Conservation (phyloP, 2,888 invertebrate species). For the Tenthredo notha region DNA sequence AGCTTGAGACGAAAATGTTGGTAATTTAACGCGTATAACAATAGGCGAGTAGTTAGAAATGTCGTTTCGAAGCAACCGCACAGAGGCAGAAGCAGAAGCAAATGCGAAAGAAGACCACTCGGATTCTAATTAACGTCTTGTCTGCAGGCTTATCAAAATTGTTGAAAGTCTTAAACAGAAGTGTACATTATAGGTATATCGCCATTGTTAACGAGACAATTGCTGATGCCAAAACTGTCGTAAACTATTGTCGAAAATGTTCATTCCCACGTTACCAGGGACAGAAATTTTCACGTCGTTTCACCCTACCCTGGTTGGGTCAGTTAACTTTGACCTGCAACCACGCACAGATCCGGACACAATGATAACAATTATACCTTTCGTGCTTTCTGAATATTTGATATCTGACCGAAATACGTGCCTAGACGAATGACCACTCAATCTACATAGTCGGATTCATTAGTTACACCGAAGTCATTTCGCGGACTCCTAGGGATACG, state of each 20-base stretch:
- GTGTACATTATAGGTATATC: not conserved
- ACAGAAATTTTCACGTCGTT: not conserved
- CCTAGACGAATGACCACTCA: not conserved
- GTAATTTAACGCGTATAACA: not conserved
- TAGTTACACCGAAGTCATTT: not conserved
- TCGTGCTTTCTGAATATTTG: constrained; percentile 30
- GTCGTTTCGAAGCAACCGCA: not conserved
- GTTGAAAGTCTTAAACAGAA: not conserved
- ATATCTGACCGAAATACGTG: constrained; percentile 27
- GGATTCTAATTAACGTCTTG: not conserved
- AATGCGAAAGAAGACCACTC: not conserved
- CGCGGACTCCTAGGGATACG: not conserved
- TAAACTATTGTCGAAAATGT: not conserved
- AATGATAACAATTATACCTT: constrained; percentile 6
- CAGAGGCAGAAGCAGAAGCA: not conserved
- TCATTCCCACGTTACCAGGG: not conserved
- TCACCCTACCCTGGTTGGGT: not conserved
- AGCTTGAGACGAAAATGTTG: not conserved
- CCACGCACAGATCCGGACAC: not conserved
- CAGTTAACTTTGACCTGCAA: not conserved
- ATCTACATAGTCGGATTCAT: not conserved
- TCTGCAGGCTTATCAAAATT: constrained; percentile 1
- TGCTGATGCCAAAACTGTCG: not conserved
- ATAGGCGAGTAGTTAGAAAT: not conserved
- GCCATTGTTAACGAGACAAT: not conserved